Evolutionary conservation across 2,888 invertebrate genomes (phyloP).

Genomic region (Subacronicta megacephala): DNA sequence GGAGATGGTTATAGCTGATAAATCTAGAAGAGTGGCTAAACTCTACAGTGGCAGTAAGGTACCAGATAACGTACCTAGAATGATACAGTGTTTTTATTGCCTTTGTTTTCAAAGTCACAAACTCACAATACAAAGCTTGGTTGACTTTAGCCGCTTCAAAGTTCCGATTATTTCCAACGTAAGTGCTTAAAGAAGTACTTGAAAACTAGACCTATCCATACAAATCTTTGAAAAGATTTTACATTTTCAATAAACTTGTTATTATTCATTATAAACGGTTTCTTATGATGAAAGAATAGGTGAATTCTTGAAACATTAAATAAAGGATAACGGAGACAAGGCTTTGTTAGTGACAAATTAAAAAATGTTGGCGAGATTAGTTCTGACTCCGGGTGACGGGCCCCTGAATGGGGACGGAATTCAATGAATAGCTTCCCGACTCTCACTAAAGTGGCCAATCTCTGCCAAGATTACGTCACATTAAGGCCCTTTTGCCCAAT

Average conservation of each 20-base stretch:
- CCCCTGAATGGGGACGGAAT: conserved; percentile 69
- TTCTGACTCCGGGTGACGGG: conserved; percentile 67
- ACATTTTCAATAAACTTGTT: neutral
- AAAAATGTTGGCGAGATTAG: conserved; percentile 68
- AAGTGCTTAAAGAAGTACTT: neutral
- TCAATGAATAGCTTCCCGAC: conserved; percentile 71
- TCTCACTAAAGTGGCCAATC: conserved; percentile 71
- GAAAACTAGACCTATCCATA: neutral
- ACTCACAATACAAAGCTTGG: conserved; percentile 22
- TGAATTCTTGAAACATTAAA: conserved; percentile 28
- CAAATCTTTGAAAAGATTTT: conserved; percentile 1
- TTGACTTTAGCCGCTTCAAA: conserved; percentile 16
- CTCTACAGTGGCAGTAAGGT: conserved; percentile 15
- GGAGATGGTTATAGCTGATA: conserved; percentile 54
- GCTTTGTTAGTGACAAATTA: conserved; percentile 61
- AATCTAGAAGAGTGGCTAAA: conserved; percentile 42
- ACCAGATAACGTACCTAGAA: conserved; percentile 29
- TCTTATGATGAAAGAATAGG: conserved; percentile 15
- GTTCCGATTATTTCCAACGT: conserved; percentile 22
- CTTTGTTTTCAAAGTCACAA: conserved; percentile 40
- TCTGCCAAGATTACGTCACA: conserved; percentile 71
- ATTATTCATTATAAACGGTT: conserved; percentile 6
- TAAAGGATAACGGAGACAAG: conserved; percentile 38
- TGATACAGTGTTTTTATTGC: conserved; percentile 24
- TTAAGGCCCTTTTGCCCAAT: conserved; percentile 62